These are phyloP conservation scores for Drosophila lacertosa DNA, from an alignment of 1,140 invertebrate genomes.

Conservation along the genomic window DNA sequence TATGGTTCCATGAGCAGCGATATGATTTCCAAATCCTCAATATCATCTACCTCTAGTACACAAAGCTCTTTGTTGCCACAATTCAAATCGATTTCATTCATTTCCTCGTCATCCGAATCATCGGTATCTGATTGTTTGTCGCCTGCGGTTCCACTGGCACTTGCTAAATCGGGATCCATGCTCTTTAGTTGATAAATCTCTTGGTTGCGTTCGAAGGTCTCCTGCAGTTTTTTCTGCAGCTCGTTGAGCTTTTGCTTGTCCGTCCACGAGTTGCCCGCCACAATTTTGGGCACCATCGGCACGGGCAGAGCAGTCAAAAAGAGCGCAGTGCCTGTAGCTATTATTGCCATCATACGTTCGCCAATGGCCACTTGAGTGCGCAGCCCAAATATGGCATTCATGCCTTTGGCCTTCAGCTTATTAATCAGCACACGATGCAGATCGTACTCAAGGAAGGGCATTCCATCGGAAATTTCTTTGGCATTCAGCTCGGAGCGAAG, in stretches of 20 bases:
- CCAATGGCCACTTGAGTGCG: constrained; percentile 94
- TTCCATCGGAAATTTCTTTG: constrained; percentile 95
- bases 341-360: constrained; percentile 93
- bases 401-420: constrained; percentile 95
- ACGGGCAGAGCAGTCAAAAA: constrained; percentile 91
- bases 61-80: constrained; percentile 93
- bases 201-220: constrained; percentile 88
- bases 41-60: constrained; percentile 94
- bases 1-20: constrained; percentile 90
- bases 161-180: constrained; percentile 69
- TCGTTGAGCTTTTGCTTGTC: constrained; percentile 87
- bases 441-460: constrained; percentile 98
- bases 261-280: constrained; percentile 87
- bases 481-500: constrained; percentile 94
- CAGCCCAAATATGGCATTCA: constrained; percentile 96
- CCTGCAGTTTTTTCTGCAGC: constrained; percentile 87
- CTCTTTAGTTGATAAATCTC: constrained; percentile 88
- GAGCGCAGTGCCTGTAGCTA: constrained; percentile 94
- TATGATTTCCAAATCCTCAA: constrained; percentile 93
- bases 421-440: constrained; percentile 95
- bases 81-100: constrained; percentile 90
- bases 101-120: constrained; percentile 90
- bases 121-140: constrained; percentile 86
- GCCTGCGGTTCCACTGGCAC: constrained; percentile 2
- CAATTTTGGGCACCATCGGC: constrained; percentile 88